phyloP scores from a whole-genome alignment of 2,797 vertebrate genomes.

The Bradypodion ventrale region DNA sequence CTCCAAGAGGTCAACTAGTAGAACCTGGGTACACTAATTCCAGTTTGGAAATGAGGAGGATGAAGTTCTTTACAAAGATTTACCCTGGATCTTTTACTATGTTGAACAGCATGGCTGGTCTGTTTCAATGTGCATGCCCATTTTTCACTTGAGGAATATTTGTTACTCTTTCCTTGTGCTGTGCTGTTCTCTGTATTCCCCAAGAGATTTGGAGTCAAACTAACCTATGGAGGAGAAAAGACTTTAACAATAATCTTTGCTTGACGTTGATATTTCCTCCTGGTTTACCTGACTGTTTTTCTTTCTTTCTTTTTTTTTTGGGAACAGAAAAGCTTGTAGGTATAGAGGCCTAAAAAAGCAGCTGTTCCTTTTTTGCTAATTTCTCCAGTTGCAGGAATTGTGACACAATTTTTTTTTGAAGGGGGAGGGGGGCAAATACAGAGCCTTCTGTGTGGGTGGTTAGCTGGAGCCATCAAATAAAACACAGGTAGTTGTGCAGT shows the following conservation, averaged over 20 bases:
- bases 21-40: conserved; percentile 20
- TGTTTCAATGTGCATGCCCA: conserved; percentile 38
- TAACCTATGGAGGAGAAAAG: conserved; percentile 56
- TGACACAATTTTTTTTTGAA: conserved; percentile 42
- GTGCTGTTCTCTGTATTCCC: conserved; percentile 46
- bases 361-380: conserved; percentile 18
- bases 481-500: conserved; percentile 38
- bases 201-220: conserved; percentile 45
- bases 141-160: conserved; percentile 19
- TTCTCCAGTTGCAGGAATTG: conserved; percentile 43
- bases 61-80: conserved; percentile 42
- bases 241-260: conserved; percentile 68
- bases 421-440: conserved; percentile 30
- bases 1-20: neutral
- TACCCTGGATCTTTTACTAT: neutral
- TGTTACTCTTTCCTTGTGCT: conserved; percentile 39
- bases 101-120: conserved; percentile 26
- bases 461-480: conserved; percentile 55
- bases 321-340: conserved; percentile 35
- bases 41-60: conserved; percentile 46
- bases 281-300: conserved; percentile 49
- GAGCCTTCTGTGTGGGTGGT: conserved; percentile 50
- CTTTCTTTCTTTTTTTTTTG: no score
- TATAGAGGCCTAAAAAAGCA: conserved; percentile 30
- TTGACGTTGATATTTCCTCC: conserved; percentile 70